Evolutionary conservation across 2,113 vertebrate species (phyloP).

Genomic region (Podiceps cristatus): DNA sequence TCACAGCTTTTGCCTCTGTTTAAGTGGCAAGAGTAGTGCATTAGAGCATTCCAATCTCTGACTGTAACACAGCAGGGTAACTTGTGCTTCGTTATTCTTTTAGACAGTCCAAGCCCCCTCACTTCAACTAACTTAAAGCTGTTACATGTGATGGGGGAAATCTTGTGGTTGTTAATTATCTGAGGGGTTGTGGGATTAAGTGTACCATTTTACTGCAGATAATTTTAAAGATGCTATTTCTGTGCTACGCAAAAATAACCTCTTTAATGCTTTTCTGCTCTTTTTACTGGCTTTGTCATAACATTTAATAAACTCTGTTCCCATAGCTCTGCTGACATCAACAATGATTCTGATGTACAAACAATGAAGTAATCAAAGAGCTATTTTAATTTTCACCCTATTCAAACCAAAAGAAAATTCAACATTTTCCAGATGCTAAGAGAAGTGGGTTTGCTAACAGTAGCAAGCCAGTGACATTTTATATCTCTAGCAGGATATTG

Average conservation of each 20-base stretch:
- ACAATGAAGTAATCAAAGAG: constrained; percentile 67
- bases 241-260: constrained; percentile 21
- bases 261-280: constrained; percentile 18
- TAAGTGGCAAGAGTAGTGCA: background rate
- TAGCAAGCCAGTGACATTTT: constrained; percentile 23
- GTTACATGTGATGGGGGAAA: background rate
- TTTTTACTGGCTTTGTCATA: constrained; percentile 37
- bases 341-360: constrained; percentile 44
- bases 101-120: background rate
- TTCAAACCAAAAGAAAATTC: constrained; percentile 47
- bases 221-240: constrained; percentile 57
- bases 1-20: background rate
- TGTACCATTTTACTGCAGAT: constrained; percentile 7
- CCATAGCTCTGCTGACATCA: constrained; percentile 42
- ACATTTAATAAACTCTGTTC: constrained; percentile 46
- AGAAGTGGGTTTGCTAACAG: constrained; percentile 11
- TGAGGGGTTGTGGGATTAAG: constrained; percentile 15
- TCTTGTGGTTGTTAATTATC: constrained; percentile 33
- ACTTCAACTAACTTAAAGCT: background rate
- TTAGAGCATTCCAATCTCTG: background rate
- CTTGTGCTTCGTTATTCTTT: background rate
- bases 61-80: background rate
- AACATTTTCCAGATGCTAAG: constrained; percentile 42
- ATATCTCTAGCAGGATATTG: constrained; percentile 15
- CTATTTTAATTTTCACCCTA: constrained; percentile 59